Evolutionary conservation across 2,888 invertebrate genomes (phyloP).

Genomic region (Lasioglossum malachurum): DNA sequence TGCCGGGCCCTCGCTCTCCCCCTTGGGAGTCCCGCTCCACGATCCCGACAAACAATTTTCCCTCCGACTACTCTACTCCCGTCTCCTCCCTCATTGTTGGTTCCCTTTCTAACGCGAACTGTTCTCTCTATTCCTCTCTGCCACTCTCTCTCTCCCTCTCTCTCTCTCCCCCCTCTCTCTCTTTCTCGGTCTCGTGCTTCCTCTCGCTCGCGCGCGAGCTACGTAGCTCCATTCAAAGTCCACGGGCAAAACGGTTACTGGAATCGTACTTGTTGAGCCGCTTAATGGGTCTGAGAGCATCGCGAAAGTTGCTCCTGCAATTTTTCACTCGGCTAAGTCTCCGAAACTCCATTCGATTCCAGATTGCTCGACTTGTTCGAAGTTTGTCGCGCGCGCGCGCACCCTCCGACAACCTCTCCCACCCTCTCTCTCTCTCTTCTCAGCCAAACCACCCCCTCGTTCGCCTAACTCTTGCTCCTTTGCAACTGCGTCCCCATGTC

Average conservation of each 20-base stretch:
- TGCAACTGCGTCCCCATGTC: slow-evolving; percentile 12
- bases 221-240: slow-evolving; percentile 59
- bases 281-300: slow-evolving; percentile 79
- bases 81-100: slow-evolving; percentile 3
- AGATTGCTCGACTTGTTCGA: slow-evolving; percentile 82
- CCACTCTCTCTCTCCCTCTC: slow-evolving; percentile 9
- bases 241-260: slow-evolving; percentile 65
- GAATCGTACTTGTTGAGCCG: slow-evolving; percentile 82
- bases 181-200: slow-evolving; percentile 13
- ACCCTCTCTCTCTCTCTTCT: slow-evolving; percentile 18
- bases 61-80: slow-evolving; percentile 15
- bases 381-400: slow-evolving; percentile 76
- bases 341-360: slow-evolving; percentile 81
- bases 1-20: slow-evolving; percentile 5
- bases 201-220: slow-evolving; percentile 13
- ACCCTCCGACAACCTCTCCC: neutral
- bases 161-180: neutral
- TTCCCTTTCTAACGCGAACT: slow-evolving; percentile 8
- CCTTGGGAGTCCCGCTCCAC: slow-evolving; percentile 25
- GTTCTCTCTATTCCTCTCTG: neutral
- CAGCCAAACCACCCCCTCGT: neutral
- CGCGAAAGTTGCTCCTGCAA: slow-evolving; percentile 79
- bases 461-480: slow-evolving; percentile 20
- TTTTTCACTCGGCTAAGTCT: slow-evolving; percentile 83
- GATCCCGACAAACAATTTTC: slow-evolving; percentile 65